Percentiles rank a stretch among this genome's conserved stretches.
phyloP scores from a whole-genome alignment of 2,113 vertebrate species.

The Bambusicola thoracicus region DNA sequence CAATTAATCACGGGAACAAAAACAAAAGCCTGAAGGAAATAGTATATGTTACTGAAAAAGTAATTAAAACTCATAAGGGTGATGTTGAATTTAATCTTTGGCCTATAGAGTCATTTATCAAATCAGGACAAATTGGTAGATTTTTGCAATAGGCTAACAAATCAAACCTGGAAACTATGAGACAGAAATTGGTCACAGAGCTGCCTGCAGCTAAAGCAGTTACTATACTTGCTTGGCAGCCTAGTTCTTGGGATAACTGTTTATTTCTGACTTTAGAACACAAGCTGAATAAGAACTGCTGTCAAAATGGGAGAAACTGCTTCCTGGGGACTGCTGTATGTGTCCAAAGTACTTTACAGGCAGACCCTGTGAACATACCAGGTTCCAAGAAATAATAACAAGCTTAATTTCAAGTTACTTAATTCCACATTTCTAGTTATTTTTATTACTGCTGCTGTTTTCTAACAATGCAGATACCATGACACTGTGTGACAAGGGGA shows the following conservation, averaged over 20 bases:
- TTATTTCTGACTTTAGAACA: neutral
- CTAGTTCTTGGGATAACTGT: neutral
- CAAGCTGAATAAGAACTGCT: slow-evolving; percentile 74
- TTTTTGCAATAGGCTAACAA: neutral
- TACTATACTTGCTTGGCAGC: neutral
- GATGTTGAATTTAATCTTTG: slow-evolving; percentile 20
- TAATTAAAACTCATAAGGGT: slow-evolving; percentile 28
- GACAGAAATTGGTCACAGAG: neutral
- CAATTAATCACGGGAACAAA: neutral
- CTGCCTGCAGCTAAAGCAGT: neutral
- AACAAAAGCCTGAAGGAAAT: slow-evolving; percentile 4
- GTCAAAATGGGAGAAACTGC: slow-evolving; percentile 77
- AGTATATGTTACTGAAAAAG: neutral
- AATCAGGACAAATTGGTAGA: neutral
- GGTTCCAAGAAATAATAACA: slow-evolving; percentile 12
- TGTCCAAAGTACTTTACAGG: slow-evolving; percentile 74
- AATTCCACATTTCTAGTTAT: neutral
- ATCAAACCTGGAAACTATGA: neutral
- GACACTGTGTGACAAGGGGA: slow-evolving; percentile 62
- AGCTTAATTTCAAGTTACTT: neutral
- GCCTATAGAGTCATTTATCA: slow-evolving; percentile 9
- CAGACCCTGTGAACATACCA: slow-evolving; percentile 74
- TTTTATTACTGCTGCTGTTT: neutral
- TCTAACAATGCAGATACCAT: slow-evolving; percentile 54
- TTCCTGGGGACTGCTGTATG: slow-evolving; percentile 79